Evolutionary conservation across 2,797 vertebrate genomes (phyloP).

Genomic region (Malacoctenus gilli): DNA sequence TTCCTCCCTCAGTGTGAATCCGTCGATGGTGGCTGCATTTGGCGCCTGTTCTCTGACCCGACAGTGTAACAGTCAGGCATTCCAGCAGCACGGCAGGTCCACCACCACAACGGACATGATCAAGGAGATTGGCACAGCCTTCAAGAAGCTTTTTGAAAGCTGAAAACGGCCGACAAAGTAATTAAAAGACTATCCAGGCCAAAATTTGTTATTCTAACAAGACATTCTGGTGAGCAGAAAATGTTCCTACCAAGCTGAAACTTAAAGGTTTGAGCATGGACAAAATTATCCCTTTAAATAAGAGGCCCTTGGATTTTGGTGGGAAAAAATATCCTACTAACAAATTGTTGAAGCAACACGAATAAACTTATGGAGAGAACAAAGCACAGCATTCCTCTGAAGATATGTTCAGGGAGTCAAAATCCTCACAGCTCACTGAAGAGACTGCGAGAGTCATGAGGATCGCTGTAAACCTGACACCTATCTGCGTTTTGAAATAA

Average conservation of each 20-base stretch:
- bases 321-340: slow-evolving; percentile 13
- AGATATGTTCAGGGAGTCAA: not conserved
- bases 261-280: slow-evolving; percentile 4
- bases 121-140: slow-evolving; percentile 90
- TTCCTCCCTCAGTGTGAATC: slow-evolving; percentile 84
- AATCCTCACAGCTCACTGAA: slow-evolving; percentile 22
- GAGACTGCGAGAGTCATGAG: not conserved
- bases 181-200: slow-evolving; percentile 17
- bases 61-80: slow-evolving; percentile 93
- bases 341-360: slow-evolving; percentile 21
- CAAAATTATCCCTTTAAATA: not conserved
- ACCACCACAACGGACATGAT: slow-evolving; percentile 96
- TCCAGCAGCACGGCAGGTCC: slow-evolving; percentile 89
- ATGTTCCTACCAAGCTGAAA: slow-evolving; percentile 7
- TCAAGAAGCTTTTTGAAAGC: slow-evolving; percentile 91
- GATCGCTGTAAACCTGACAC: slow-evolving; percentile 27
- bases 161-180: slow-evolving; percentile 72
- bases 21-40: slow-evolving; percentile 90
- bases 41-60: slow-evolving; percentile 92
- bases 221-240: not conserved
- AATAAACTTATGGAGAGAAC: slow-evolving; percentile 35
- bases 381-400: not conserved
- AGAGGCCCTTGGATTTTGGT: not conserved
- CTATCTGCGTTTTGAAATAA: slow-evolving; percentile 61
- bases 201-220: slow-evolving; percentile 21